phyloP scores from a whole-genome alignment of 2,113 vertebrate genomes.

The Cyanoramphus novaezelandiae region DNA sequence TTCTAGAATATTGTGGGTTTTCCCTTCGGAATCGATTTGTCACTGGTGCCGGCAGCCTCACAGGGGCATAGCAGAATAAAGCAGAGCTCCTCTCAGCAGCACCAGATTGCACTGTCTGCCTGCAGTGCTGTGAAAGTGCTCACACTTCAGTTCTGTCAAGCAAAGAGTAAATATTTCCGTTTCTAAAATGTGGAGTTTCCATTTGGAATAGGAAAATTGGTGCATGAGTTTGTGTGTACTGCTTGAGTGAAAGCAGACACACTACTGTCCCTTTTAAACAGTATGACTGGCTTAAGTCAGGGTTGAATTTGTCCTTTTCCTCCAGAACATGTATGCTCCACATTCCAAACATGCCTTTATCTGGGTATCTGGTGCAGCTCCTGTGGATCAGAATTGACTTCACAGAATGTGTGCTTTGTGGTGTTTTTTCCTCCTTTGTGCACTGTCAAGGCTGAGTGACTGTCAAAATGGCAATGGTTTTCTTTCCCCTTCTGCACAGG shows the following conservation, averaged over 20 bases:
- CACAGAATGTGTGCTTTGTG: not conserved
- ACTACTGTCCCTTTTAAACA: rapidly evolving
- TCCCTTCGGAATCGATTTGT: not conserved
- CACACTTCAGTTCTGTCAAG: too few relatives aligned
- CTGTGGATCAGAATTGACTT: not conserved
- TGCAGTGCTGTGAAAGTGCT: not conserved
- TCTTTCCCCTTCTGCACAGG: not conserved
- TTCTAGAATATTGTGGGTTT: not conserved
- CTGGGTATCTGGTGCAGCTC: not conserved
- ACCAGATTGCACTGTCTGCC: not conserved
- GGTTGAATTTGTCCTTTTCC: not conserved
- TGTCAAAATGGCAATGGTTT: not conserved
- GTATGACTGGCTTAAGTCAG: not conserved
- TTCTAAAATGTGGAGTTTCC: too few relatives aligned
- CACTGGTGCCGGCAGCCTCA: not conserved
- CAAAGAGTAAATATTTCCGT: too few relatives aligned
- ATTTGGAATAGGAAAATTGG: too few relatives aligned
- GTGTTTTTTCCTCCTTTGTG: not conserved
- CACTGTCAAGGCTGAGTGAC: not conserved
- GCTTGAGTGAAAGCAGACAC: not conserved
- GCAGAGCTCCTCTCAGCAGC: not conserved
- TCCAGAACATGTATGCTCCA: not conserved
- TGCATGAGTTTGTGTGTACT: too few relatives aligned
- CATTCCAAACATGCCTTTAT: not conserved
- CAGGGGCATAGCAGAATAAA: not conserved